Evolutionary conservation across 2,797 vertebrate genomes (phyloP).

Genomic region (Acrossocheilus fasciatus): DNA sequence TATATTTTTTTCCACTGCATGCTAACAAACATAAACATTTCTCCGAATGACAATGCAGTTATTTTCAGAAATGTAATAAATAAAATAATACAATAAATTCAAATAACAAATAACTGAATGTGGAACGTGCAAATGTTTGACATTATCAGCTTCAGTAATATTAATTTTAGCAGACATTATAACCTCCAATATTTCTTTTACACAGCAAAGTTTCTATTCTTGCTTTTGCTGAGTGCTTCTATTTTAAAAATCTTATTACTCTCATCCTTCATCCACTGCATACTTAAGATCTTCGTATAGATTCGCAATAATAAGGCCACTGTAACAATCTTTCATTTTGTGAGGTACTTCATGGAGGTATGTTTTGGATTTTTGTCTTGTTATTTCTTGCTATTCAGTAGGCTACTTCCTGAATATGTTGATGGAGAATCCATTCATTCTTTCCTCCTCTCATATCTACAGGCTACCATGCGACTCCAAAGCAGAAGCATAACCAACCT

Average conservation of each 20-base stretch:
- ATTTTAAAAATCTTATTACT: background rate
- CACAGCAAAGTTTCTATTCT: background rate
- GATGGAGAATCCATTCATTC: background rate
- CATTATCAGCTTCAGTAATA: background rate
- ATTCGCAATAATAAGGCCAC: background rate
- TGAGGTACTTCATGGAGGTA: background rate
- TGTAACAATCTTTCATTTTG: background rate
- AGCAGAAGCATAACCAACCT: background rate
- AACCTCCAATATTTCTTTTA: constrained; percentile 8
- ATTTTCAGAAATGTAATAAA: background rate
- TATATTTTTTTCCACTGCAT: background rate
- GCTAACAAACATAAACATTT: background rate
- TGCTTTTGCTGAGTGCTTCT: constrained; percentile 12
- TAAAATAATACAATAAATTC: background rate
- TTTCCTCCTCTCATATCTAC: background rate
- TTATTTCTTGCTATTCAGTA: constrained; percentile 1
- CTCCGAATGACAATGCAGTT: background rate
- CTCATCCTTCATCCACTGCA: constrained; percentile 4
- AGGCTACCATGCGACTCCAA: background rate
- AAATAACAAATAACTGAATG: background rate
- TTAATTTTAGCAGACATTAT: background rate
- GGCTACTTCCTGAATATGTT: constrained; percentile 12
- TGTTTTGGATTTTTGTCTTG: constrained; percentile 13
- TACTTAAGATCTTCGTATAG: constrained; percentile 9
- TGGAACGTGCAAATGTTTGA: background rate